Evolutionary conservation across 1,140 invertebrate species (phyloP).

Genomic region (Drosophila truncata): DNA sequence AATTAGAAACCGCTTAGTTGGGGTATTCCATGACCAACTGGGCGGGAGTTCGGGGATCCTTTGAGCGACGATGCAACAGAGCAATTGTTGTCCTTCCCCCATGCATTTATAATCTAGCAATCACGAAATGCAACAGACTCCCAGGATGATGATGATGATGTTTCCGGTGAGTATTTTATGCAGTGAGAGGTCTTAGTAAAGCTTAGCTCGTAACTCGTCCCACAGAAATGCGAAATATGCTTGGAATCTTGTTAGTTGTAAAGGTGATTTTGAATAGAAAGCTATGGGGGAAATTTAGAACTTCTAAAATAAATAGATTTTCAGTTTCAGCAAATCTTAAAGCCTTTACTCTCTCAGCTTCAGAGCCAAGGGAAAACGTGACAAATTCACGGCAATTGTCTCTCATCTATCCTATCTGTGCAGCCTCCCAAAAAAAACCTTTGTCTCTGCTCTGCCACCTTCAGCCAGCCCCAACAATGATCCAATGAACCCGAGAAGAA

Average conservation of each 20-base stretch:
- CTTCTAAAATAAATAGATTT: not conserved
- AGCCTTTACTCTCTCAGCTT: constrained; percentile 10
- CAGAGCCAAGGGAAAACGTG: constrained; percentile 12
- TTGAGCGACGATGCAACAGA: constrained; percentile 12
- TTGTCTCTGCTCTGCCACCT: not conserved
- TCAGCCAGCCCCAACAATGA: constrained; percentile 15
- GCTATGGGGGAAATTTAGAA: no score
- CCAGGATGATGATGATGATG: constrained; percentile 40
- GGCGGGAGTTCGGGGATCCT: constrained; percentile 2
- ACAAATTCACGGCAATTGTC: constrained; percentile 50
- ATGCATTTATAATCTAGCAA: constrained; percentile 64
- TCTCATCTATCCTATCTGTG: constrained; percentile 13
- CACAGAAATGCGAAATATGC: constrained; percentile 5
- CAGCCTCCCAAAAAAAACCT: constrained; percentile 8
- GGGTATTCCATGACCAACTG: constrained; percentile 54
- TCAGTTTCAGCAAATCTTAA: not conserved
- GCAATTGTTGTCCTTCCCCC: constrained; percentile 34
- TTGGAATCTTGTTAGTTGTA: not conserved
- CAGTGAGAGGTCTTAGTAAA: not conserved
- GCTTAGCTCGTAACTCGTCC: not conserved
- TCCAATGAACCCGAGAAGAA: constrained; percentile 44
- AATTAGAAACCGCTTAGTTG: constrained; percentile 80
- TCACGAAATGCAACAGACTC: constrained; percentile 45
- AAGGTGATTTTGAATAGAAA: not conserved
- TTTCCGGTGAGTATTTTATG: constrained; percentile 10